Base-by-base conservation (phyloP, 2,888 invertebrate genomes). In the Parnassius glacialis region DNA sequence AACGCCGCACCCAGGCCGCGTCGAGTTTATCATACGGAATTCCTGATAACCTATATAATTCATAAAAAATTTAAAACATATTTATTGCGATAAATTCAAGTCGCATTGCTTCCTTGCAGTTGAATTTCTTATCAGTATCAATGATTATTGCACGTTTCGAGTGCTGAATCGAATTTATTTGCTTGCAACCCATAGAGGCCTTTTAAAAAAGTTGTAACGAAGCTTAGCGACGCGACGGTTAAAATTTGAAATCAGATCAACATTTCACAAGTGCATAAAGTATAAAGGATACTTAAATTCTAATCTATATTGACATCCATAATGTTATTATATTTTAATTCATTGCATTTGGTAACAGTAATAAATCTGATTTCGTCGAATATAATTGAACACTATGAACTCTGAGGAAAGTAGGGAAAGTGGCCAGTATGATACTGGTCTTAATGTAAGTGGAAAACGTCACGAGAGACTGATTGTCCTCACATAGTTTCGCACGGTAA, bases 11-110 rank as follows among this genome's bases (percentile, higher is more conserved):
- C 83, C 79, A 70, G 43, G 12, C 48, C 58, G 72, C 70, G 72
- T 68, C 74, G 73, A 78, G 64, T 69, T 88, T 90, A 89, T 88
- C 87, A 81, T 81, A 79, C 83, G 84, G 86, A 81, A 86, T 89
- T 84, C 83, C 84, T 79, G 90, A 91, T 91, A 91, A 90, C 90
- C 90, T 83, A 90, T 89, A 84, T 87, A 83, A 67, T 68, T 66
- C 65, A 68, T 81, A 83, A 81, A 86, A 83, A 48, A 13, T 81
- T 80, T 82, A 83, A 81, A 81, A 80, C 76, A 81, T 76, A 77
- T 76, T 75, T 76, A 80, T 77, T 79, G 84, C 87, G 87, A 90
- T 89, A 87, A 87, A 81, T 78, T 77, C 75, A 73, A 71, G 74
- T 76, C 71, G 76, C 76, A 78, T 75, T 80, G 76, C 81, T 84